phyloP scores from a whole-genome alignment of 2,113 vertebrate species.

The Machaerirhynchus nigripectus region DNA sequence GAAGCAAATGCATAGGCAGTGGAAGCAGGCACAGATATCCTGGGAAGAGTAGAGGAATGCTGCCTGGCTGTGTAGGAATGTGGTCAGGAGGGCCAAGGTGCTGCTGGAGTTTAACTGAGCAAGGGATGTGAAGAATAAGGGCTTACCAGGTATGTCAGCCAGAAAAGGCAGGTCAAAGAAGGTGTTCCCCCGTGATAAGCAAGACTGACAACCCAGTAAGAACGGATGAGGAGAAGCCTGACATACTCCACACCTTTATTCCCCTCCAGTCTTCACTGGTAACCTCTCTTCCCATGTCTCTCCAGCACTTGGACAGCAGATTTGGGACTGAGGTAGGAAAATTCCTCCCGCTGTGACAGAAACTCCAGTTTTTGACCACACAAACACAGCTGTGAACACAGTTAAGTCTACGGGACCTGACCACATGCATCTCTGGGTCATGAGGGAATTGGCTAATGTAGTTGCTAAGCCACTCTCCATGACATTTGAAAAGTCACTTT shows the following conservation, averaged over 20 bases:
- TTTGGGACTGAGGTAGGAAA: background rate
- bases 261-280: background rate
- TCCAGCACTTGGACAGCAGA: background rate
- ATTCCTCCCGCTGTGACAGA: background rate
- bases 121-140: background rate
- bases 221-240: background rate
- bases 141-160: background rate
- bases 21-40: background rate
- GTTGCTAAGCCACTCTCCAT: background rate
- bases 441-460: background rate
- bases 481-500: background rate
- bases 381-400: accelerated
- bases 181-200: accelerated
- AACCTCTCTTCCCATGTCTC: background rate
- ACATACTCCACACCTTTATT: background rate
- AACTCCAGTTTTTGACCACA: background rate
- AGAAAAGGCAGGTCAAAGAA: background rate
- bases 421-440: background rate
- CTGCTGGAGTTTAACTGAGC: background rate
- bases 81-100: background rate
- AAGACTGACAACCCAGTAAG: background rate
- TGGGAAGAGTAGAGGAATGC: background rate
- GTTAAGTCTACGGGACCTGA: background rate
- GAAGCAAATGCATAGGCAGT: background rate
- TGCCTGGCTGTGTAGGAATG: background rate